phyloP scores from a whole-genome alignment of 2,113 vertebrate genomes.

The Oncorhynchus keta region DNA sequence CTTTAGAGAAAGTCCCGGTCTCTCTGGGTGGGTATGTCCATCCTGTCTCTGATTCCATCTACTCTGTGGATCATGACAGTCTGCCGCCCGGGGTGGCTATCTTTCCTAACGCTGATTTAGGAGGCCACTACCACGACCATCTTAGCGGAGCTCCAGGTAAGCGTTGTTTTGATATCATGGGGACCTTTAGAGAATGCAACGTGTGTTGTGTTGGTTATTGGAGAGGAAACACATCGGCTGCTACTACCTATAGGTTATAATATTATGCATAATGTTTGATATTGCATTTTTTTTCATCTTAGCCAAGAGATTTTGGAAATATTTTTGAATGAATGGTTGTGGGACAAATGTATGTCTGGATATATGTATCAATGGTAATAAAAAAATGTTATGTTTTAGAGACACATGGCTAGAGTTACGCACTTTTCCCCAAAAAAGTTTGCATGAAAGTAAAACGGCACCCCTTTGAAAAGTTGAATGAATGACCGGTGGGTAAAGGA shows the following conservation, averaged over 20 bases:
- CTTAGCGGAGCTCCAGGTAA: constrained; percentile 84
- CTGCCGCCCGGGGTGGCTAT: constrained; percentile 83
- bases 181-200: not conserved
- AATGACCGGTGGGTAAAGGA: not conserved
- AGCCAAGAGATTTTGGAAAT: not conserved
- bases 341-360: not conserved
- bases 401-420: not conserved
- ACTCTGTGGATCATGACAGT: constrained; percentile 85
- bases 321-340: not conserved
- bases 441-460: not conserved
- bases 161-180: constrained; percentile 29
- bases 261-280: not conserved
- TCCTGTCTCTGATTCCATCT: constrained; percentile 82
- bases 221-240: too few relatives aligned
- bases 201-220: not conserved
- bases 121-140: constrained; percentile 84
- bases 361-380: not conserved
- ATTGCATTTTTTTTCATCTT: not conserved
- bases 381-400: not conserved
- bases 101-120: constrained; percentile 85
- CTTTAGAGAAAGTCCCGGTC: constrained; percentile 89
- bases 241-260: not conserved
- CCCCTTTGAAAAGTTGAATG: not conserved
- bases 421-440: not conserved
- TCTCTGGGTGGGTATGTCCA: constrained; percentile 87